Evolutionary conservation across 2,888 invertebrate species (phyloP).

Genomic region (Eurytoma adleriae): DNA sequence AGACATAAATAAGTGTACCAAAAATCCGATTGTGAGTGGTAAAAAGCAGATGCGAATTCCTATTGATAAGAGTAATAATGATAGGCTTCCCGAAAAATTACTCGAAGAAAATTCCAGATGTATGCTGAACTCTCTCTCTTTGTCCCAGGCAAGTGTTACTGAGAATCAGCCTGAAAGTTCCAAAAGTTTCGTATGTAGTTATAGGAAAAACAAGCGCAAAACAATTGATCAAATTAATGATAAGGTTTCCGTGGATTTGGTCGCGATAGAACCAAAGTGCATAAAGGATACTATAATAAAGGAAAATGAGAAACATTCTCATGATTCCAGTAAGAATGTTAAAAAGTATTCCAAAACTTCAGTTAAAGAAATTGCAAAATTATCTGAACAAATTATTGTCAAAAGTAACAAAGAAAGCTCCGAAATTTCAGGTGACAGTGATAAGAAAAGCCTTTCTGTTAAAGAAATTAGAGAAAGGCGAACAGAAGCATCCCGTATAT

Average conservation of each 20-base stretch:
- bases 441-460: neutral
- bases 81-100: slow-evolving; percentile 47
- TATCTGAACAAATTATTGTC: slow-evolving; percentile 8
- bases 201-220: slow-evolving; percentile 25
- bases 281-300: neutral
- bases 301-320: slow-evolving; percentile 8
- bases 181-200: slow-evolving; percentile 40
- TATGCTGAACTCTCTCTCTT: neutral
- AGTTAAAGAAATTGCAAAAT: slow-evolving; percentile 14
- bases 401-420: neutral
- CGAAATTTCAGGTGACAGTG: slow-evolving; percentile 8
- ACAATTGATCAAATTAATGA: slow-evolving; percentile 31
- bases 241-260: slow-evolving; percentile 16
- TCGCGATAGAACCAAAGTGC: slow-evolving; percentile 16
- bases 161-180: slow-evolving; percentile 46
- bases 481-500: neutral
- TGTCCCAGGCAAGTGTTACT: neutral
- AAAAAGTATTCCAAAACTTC: slow-evolving; percentile 41
- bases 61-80: slow-evolving; percentile 47
- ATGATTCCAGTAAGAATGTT: slow-evolving; percentile 19
- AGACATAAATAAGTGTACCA: slow-evolving; percentile 42
- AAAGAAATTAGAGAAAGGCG: slow-evolving; percentile 9
- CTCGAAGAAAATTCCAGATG: slow-evolving; percentile 31
- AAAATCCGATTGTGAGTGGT: slow-evolving; percentile 32
- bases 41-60: slow-evolving; percentile 29